A percentile compares a stretch with the other conserved stretches of the same genome.
phyloP scores from a whole-genome alignment of 1,140 invertebrate species.

The Trissolcus basalis region DNA sequence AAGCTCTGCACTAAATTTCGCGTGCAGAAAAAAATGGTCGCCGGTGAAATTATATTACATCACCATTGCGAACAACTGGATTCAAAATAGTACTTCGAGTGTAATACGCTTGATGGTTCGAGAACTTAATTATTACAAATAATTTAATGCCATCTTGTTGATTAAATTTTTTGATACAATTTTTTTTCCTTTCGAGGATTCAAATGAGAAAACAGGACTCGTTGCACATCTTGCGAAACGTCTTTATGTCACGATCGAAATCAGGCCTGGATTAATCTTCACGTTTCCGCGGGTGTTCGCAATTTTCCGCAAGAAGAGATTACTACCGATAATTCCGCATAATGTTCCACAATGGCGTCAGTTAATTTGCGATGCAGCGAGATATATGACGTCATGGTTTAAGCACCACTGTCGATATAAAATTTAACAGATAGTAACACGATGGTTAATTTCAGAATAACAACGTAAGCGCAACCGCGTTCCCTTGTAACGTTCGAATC shows the following conservation, averaged over 20 bases:
- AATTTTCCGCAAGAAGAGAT: conserved; percentile 48
- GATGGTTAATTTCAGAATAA: conserved; percentile 34
- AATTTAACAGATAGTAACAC: conserved; percentile 31
- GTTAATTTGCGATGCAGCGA: conserved; percentile 38
- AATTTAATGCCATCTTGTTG: conserved; percentile 4
- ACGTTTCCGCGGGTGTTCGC: conserved; percentile 33
- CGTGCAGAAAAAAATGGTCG: neutral
- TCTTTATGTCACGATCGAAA: conserved; percentile 20
- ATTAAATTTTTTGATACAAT: neutral
- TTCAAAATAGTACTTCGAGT: neutral
- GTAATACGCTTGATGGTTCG: conserved; percentile 5
- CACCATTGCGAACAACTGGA: neutral
- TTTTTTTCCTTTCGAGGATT: conserved; percentile 19
- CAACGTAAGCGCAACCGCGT: conserved; percentile 15
- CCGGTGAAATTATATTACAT: neutral
- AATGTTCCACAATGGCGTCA: conserved; percentile 20
- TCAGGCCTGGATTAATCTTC: conserved; percentile 38
- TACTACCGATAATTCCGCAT: conserved; percentile 36
- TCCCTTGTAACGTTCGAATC: neutral
- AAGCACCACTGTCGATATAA: conserved; percentile 36
- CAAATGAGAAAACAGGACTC: conserved; percentile 22
- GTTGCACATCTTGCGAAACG: conserved; percentile 22
- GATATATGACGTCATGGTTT: conserved; percentile 26
- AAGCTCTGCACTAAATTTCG: conserved; percentile 7
- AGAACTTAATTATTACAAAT: neutral